Evolutionary conservation across 2,888 invertebrate genomes (phyloP).

Genomic region (Drosophila quinaria): DNA sequence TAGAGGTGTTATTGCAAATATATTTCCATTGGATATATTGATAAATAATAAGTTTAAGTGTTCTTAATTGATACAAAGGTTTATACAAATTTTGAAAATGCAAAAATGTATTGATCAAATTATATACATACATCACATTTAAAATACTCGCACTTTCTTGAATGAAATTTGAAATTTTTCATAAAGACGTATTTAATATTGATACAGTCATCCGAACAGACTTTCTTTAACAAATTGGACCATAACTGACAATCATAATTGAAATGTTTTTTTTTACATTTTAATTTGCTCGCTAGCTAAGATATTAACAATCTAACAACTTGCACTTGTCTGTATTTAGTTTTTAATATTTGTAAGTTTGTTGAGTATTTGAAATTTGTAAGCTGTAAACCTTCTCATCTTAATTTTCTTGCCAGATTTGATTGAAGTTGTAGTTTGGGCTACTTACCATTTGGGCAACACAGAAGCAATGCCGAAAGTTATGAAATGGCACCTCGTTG

Average conservation of each 20-base stretch:
- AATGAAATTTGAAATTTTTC: not conserved
- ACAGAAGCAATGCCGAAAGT: slow-evolving; percentile 94
- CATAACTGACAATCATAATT: not conserved
- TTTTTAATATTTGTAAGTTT: not conserved
- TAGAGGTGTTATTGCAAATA: not conserved
- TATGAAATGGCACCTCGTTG: slow-evolving; percentile 95
- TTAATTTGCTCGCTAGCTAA: too few species aligned
- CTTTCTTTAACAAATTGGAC: too few species aligned
- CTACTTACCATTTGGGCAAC: slow-evolving; percentile 93
- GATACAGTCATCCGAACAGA: not conserved
- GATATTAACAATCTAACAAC: too few species aligned
- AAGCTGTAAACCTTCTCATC: not conserved
- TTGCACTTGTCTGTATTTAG: too few species aligned
- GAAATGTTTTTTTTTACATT: not conserved
- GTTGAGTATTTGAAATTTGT: not conserved
- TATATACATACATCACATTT: not conserved
- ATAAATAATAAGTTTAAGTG: too few species aligned
- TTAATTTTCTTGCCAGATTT: too few species aligned
- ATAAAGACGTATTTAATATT: too few species aligned
- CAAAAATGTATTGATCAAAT: not conserved
- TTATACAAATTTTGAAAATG: not conserved
- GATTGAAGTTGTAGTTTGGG: too few species aligned
- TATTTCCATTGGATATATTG: too few species aligned
- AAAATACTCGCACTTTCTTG: not conserved
- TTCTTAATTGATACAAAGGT: too few species aligned